phyloP scores from a whole-genome alignment of 2,113 vertebrate genomes.

The Sigmodon hispidus region DNA sequence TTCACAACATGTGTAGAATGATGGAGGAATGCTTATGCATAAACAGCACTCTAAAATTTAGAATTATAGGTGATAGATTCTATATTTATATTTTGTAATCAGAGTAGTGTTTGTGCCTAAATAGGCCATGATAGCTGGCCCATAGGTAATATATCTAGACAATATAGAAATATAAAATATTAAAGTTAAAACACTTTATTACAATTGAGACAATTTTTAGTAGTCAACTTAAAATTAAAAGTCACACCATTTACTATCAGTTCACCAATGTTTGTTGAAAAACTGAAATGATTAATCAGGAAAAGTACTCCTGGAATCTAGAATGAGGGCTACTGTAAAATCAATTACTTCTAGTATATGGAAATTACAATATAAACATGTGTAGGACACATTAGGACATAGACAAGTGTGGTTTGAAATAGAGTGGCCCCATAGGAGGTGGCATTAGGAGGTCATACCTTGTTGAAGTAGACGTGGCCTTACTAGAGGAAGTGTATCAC shows the following conservation, averaged over 20 bases:
- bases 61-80: conserved; percentile 41
- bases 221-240: conserved; percentile 48
- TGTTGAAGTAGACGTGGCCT: background rate
- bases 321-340: conserved; percentile 36
- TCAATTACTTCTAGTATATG: conserved; percentile 62
- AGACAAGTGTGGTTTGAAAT: background rate
- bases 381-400: conserved; percentile 36
- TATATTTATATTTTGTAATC: conserved; percentile 63
- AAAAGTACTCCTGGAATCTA: conserved; percentile 59
- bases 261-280: conserved; percentile 22
- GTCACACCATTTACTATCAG: background rate
- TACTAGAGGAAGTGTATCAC: background rate
- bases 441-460: background rate
- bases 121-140: background rate
- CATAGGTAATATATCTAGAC: background rate
- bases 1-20: conserved; percentile 29
- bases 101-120: conserved; percentile 39
- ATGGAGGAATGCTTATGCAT: conserved; percentile 30
- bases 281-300: conserved; percentile 69
- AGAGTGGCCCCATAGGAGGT: background rate
- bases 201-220: background rate
- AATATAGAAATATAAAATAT: background rate
- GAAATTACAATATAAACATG: conserved; percentile 61
- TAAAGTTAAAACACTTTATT: background rate
- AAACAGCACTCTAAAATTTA: background rate